Evolutionary conservation across 2,888 invertebrate species (phyloP).

Genomic region (Lamellibrachia satsuma): DNA sequence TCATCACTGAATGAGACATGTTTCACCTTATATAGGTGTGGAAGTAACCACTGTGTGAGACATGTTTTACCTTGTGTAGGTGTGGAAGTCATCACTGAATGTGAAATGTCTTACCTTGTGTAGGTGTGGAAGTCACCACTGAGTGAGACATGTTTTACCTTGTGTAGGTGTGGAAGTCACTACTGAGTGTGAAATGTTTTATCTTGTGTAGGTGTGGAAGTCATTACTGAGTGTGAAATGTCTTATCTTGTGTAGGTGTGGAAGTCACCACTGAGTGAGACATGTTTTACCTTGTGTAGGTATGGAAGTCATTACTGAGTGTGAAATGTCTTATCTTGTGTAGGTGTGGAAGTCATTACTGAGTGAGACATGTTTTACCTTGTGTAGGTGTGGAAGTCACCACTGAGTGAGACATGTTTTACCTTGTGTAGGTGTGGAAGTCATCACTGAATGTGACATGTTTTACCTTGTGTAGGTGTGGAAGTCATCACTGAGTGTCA

Average conservation of each 20-base stretch:
- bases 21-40: neutral
- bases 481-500: neutral
- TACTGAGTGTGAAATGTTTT: neutral
- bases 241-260: neutral
- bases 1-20: neutral
- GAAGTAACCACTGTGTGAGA: neutral
- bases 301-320: neutral
- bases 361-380: neutral
- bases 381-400: neutral
- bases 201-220: neutral
- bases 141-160: neutral
- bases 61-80: neutral
- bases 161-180: neutral
- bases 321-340: neutral
- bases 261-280: neutral
- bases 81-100: neutral
- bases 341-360: neutral
- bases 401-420: neutral
- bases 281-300: neutral
- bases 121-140: neutral
- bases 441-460: neutral
- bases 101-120: neutral
- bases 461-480: neutral
- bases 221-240: neutral
- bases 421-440: neutral